phyloP scores from a whole-genome alignment of 2,888 invertebrate genomes.

The Lepidochrysops patricia region DNA sequence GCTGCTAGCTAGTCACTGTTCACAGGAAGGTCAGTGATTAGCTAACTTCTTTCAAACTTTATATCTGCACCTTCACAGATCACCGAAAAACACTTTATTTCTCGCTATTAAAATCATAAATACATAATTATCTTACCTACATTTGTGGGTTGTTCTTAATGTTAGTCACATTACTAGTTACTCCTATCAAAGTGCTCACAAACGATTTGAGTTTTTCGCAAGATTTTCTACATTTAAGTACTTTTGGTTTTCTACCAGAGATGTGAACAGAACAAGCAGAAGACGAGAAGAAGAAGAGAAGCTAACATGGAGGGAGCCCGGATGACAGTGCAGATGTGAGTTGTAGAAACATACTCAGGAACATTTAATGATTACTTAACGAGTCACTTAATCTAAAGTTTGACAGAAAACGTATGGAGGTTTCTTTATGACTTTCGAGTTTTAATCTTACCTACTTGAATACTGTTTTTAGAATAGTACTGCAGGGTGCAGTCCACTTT shows the following conservation, averaged over 20 bases:
- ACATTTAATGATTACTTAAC: too few relatives aligned
- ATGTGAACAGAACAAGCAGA: constrained; percentile 24
- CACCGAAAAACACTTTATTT: background rate
- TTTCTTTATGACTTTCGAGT: too few relatives aligned
- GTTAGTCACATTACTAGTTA: too few relatives aligned
- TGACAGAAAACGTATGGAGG: too few relatives aligned
- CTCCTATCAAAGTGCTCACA: background rate
- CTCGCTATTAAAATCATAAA: background rate
- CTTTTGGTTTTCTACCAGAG: constrained; percentile 19
- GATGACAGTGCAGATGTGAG: constrained; percentile 2
- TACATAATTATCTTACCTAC: background rate
- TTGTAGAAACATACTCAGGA: too few relatives aligned
- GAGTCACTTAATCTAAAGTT: too few relatives aligned
- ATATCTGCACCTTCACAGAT: background rate
- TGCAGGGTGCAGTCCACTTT: too few relatives aligned
- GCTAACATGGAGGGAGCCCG: background rate
- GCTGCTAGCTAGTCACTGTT: background rate
- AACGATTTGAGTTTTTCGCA: too few relatives aligned
- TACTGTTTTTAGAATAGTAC: too few relatives aligned
- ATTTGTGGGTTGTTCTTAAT: too few relatives aligned
- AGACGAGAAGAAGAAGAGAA: constrained; percentile 22
- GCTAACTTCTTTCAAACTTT: background rate
- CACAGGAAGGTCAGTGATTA: background rate
- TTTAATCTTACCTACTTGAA: too few relatives aligned
- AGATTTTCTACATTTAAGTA: constrained; percentile 20